These are phyloP conservation scores for Sisor rabdophorus DNA, from an alignment of 2,113 vertebrate genomes.

Conservation along the genomic window DNA sequence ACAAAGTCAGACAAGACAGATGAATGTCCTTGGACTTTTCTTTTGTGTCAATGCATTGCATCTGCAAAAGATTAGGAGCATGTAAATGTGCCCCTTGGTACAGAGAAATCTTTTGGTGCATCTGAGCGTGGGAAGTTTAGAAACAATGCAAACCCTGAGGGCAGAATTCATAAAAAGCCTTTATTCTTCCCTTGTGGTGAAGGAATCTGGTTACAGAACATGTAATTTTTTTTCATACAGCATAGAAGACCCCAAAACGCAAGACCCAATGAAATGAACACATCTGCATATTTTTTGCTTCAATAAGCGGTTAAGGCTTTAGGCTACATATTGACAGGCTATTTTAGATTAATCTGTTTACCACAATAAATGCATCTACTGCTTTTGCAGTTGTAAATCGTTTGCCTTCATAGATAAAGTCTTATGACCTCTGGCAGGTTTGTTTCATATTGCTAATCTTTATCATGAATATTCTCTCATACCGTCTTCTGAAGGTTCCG, in stretches of 20 bases:
- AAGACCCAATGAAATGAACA: constrained; percentile 13
- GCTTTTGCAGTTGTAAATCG: neutral
- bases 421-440: neutral
- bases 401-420: neutral
- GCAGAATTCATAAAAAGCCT: constrained; percentile 39
- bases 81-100: constrained; percentile 51
- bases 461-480: neutral
- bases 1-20: constrained; percentile 30
- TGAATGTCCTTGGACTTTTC: constrained; percentile 34
- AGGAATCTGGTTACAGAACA: constrained; percentile 38
- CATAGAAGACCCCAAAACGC: constrained; percentile 31
- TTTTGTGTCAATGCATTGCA: constrained; percentile 41
- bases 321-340: constrained; percentile 8
- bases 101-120: constrained; percentile 40
- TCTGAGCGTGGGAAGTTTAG: constrained; percentile 31
- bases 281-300: constrained; percentile 7
- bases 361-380: neutral
- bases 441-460: neutral
- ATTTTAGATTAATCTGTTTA: constrained; percentile 6
- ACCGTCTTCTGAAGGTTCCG: neutral
- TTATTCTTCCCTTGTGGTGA: constrained; percentile 38
- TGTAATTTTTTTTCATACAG: constrained; percentile 27
- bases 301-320: constrained; percentile 5
- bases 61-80: constrained; percentile 49
- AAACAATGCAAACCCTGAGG: constrained; percentile 36